These are phyloP conservation scores for Pangasius krempfi DNA, from an alignment of 2,797 vertebrate genomes.

Conservation along the genomic window DNA sequence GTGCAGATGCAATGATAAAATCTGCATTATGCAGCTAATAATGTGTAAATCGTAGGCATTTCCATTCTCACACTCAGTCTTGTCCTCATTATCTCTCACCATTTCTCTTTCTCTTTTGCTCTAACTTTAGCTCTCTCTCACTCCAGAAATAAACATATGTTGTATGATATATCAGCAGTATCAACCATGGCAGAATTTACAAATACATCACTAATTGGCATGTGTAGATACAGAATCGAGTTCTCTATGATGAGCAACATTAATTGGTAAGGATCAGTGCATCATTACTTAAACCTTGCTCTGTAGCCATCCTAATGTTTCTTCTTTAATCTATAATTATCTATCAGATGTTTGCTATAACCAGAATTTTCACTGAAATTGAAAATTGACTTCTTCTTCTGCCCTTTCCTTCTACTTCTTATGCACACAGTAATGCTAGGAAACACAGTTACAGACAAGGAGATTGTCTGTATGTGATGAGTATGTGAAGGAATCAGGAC, in stretches of 20 bases:
- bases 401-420: not conserved
- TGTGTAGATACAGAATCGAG: not conserved
- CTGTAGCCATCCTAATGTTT: not conserved
- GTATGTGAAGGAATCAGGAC: not conserved
- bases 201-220: not conserved
- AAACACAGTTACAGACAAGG: not conserved
- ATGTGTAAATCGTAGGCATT: constrained; percentile 17
- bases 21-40: constrained; percentile 12
- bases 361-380: not conserved
- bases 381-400: not conserved
- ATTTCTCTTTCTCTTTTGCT: not conserved
- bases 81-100: constrained; percentile 10
- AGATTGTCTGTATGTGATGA: not conserved
- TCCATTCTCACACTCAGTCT: constrained; percentile 1
- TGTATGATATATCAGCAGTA: not conserved
- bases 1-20: constrained; percentile 24
- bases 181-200: not conserved
- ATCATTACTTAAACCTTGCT: not conserved
- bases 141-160: not conserved
- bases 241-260: not conserved
- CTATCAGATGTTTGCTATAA: not conserved
- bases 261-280: not conserved
- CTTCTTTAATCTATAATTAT: not conserved
- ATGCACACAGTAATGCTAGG: not conserved
- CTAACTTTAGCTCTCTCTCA: not conserved